phyloP scores from a whole-genome alignment of 1,140 invertebrate species.

The Arctopsyche grandis region DNA sequence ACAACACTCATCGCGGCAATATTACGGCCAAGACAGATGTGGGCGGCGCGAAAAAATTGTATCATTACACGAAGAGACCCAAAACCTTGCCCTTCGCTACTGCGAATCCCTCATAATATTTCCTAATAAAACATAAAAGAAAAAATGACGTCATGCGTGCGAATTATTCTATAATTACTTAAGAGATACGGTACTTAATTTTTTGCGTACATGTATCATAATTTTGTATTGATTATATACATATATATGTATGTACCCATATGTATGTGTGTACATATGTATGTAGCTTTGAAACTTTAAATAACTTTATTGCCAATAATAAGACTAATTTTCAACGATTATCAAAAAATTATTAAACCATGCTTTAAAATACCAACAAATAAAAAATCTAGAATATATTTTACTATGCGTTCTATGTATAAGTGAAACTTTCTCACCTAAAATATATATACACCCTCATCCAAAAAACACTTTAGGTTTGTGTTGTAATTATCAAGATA shows the following conservation, averaged over 20 bases:
- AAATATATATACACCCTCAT: no score
- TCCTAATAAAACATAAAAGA: not conserved
- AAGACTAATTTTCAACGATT: not conserved
- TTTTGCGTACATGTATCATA: not conserved
- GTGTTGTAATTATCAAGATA: no score
- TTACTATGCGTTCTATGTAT: no score
- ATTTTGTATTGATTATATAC: not conserved
- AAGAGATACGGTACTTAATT: not conserved
- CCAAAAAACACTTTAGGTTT: no score
- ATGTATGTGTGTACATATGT: slow-evolving; percentile 7
- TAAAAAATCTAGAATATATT: no score
- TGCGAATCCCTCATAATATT: not conserved
- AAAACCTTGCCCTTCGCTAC: not conserved
- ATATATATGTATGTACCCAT: slow-evolving; percentile 10
- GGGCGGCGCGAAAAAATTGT: not conserved
- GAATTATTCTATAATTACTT: not conserved
- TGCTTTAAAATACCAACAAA: no score
- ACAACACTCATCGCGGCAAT: slow-evolving; percentile 3
- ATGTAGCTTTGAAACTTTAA: no score
- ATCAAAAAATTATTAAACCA: no score
- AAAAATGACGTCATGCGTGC: not conserved
- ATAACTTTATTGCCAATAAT: no score
- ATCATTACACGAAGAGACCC: not conserved
- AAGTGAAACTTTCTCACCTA: no score
- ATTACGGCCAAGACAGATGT: slow-evolving; percentile 21